These are phyloP conservation scores for Puffinus mauretanicus DNA, from an alignment of 2,113 vertebrate genomes.

Conservation along the genomic window DNA sequence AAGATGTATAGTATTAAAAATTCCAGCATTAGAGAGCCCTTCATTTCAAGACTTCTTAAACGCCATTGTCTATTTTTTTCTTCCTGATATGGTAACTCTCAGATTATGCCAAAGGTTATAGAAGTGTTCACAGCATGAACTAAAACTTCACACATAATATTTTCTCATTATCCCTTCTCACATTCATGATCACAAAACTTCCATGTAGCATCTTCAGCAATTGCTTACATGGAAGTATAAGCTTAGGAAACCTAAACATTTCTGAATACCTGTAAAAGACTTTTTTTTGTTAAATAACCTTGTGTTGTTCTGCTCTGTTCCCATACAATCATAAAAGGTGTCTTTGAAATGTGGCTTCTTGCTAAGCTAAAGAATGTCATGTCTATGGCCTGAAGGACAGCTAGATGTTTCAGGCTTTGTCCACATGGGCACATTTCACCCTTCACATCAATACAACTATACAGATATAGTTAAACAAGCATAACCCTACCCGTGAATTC, in stretches of 20 bases:
- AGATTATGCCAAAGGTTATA: constrained; percentile 6
- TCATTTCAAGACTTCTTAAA: background rate
- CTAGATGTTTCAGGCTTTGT: background rate
- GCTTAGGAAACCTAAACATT: background rate
- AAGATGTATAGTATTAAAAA: background rate
- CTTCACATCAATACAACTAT: background rate
- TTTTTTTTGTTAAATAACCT: background rate
- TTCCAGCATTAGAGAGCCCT: background rate
- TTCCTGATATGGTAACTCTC: background rate
- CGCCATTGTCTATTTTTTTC: background rate
- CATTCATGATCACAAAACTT: background rate
- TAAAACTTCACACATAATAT: background rate
- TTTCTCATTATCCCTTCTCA: background rate
- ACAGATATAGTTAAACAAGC: background rate
- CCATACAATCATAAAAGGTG: background rate
- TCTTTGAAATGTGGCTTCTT: constrained; percentile 33
- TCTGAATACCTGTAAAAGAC: background rate
- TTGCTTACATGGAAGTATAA: background rate
- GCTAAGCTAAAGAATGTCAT: background rate
- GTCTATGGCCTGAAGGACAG: background rate
- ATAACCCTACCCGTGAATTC: background rate
- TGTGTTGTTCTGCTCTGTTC: background rate
- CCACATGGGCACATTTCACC: background rate
- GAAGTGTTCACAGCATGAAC: background rate
- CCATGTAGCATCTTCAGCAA: background rate